Conservation (phyloP, 2,888 invertebrate species). For the Vannuccia rotundouncinata region DNA sequence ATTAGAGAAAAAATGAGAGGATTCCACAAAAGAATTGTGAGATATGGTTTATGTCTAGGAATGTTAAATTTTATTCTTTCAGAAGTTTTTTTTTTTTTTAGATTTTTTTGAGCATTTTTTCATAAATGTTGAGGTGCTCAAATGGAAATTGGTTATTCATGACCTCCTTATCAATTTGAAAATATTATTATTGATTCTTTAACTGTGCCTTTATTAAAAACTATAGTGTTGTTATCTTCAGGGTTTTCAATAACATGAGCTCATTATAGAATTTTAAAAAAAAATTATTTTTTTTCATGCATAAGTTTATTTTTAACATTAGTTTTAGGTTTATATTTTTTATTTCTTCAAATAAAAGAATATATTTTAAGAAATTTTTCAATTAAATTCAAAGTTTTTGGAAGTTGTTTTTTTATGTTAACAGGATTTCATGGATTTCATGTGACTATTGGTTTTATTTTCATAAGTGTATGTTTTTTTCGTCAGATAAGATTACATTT, state of each 20-base stretch:
- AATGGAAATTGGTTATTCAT: conserved; percentile 62
- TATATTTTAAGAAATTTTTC: conserved; percentile 64
- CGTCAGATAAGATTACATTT: not conserved
- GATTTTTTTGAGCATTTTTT: conserved; percentile 63
- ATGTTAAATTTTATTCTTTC: conserved; percentile 70
- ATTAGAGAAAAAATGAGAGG: conserved; percentile 66
- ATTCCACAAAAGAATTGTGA: conserved; percentile 62
- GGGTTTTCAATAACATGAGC: conserved; percentile 66
- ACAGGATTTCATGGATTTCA: conserved; percentile 73
- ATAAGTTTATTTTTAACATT: conserved; percentile 61
- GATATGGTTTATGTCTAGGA: conserved; percentile 64
- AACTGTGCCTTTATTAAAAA: conserved; percentile 68
- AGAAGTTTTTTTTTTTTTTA: conserved; percentile 64
- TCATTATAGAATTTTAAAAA: conserved; percentile 60
- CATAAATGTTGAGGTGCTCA: conserved; percentile 61
- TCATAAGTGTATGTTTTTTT: conserved; percentile 51
- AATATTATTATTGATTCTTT: conserved; percentile 63
- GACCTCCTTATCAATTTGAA: conserved; percentile 64
- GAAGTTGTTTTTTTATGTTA: conserved; percentile 67
- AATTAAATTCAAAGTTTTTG: conserved; percentile 64
- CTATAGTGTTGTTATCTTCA: conserved; percentile 67
- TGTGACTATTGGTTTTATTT: conserved; percentile 64
- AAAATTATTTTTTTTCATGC: conserved; percentile 57
- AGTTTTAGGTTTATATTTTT: conserved; percentile 64
- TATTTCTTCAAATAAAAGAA: conserved; percentile 65